Conservation (phyloP, 2,113 vertebrate species). For the Xiphophorus couchianus region DNA sequence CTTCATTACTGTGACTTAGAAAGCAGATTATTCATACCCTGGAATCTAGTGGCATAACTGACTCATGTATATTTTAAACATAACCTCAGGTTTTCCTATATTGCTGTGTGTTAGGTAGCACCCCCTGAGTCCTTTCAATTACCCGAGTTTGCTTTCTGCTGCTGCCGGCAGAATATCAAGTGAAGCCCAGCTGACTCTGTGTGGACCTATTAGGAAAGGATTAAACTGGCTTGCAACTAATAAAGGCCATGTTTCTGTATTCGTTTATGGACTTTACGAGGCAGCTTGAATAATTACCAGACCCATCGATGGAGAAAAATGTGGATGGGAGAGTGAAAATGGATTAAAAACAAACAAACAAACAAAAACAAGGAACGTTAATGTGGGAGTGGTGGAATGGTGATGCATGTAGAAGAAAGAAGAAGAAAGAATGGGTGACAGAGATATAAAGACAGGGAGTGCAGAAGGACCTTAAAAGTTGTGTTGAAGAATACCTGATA, state of each 20-base stretch:
- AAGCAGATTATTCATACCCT: conserved; percentile 27
- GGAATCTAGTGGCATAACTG: conserved; percentile 13
- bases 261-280: conserved; percentile 55
- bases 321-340: not conserved
- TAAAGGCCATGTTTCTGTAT: conserved; percentile 64
- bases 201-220: conserved; percentile 56
- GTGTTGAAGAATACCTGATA: too few species aligned
- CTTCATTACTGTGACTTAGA: conserved; percentile 20
- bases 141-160: conserved; percentile 65
- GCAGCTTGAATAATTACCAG: conserved; percentile 61
- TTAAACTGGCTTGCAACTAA: conserved; percentile 64
- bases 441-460: not conserved
- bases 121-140: conserved; percentile 56
- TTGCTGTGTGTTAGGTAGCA: conserved; percentile 18
- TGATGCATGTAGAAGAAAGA: not conserved
- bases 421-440: not conserved
- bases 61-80: conserved; percentile 45
- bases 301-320: conserved; percentile 14
- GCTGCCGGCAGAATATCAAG: conserved; percentile 60
- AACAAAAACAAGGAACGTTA: not conserved
- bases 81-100: conserved; percentile 25
- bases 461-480: not conserved
- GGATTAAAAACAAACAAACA: too few species aligned
- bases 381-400: conserved; percentile 8
- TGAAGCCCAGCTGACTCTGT: conserved; percentile 43